These are phyloP conservation scores for Phallusia fumigata DNA, from an alignment of 23 tunicate genomes.

Conservation along the genomic window DNA sequence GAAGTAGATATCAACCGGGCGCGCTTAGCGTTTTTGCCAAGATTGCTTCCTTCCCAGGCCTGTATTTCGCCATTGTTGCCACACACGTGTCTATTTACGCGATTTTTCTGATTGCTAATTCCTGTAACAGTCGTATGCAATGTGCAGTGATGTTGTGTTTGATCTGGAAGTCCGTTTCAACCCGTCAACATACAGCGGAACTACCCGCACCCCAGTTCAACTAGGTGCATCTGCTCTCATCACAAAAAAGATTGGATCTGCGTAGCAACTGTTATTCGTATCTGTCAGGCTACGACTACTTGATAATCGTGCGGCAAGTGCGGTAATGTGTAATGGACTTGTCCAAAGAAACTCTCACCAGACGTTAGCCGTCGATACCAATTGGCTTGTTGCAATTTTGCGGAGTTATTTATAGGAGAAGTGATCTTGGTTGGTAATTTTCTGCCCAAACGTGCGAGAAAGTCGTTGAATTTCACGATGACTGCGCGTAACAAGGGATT, in stretches of 20 bases:
- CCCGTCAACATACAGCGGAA: not conserved
- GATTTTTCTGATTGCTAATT: not conserved
- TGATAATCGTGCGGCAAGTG: no score
- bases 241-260: no score
- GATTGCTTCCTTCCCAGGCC: not conserved
- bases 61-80: not conserved
- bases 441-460: not conserved
- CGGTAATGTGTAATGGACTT: no score
- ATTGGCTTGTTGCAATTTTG: not conserved
- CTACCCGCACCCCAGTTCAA: not conserved
- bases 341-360: no score
- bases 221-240: no score
- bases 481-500: not conserved
- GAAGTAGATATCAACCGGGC: slow-evolving; percentile 4
- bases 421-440: not conserved
- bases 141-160: not conserved
- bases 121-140: not conserved
- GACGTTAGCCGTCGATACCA: no score
- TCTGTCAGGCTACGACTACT: no score
- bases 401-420: not conserved
- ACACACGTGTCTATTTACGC: not conserved
- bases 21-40: not conserved
- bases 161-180: slow-evolving; percentile 4
- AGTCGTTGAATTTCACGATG: not conserved
- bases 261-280: no score